These are phyloP conservation scores for Drosophila erecta DNA, from an alignment of 1,140 invertebrate genomes.

Conservation along the genomic window DNA sequence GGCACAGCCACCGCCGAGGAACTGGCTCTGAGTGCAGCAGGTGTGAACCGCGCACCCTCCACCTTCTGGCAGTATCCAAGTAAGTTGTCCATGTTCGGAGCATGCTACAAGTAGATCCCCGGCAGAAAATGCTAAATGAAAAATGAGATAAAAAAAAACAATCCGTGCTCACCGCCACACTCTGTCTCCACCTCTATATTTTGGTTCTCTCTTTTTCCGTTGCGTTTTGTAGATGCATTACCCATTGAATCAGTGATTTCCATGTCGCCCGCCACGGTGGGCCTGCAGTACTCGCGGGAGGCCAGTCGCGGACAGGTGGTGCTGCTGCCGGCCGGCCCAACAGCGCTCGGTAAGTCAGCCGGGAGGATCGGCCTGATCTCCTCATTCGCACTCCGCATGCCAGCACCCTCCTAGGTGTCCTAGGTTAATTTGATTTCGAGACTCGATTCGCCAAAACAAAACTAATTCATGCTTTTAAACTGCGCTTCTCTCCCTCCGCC, in stretches of 20 bases:
- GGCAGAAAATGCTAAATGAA: background rate
- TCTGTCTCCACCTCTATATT: conserved; percentile 40
- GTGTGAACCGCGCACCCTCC: conserved; percentile 85
- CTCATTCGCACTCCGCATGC: conserved; percentile 36
- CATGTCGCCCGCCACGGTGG: conserved; percentile 88
- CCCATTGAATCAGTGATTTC: conserved; percentile 89
- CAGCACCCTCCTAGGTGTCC: conserved; percentile 34
- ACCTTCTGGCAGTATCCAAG: conserved; percentile 91
- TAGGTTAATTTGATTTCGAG: conserved; percentile 58
- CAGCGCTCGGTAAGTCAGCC: conserved; percentile 84
- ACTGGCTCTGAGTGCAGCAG: conserved; percentile 67
- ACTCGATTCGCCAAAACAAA: conserved; percentile 48
- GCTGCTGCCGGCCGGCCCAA: conserved; percentile 88
- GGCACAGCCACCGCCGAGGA: conserved; percentile 76
- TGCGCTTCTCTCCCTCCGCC: conserved; percentile 66
- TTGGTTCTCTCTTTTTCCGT: conserved; percentile 71
- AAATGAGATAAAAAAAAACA: background rate
- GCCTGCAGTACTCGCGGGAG: conserved; percentile 93
- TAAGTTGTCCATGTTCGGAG: conserved; percentile 82
- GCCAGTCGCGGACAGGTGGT: conserved; percentile 92
- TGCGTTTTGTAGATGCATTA: conserved; percentile 86
- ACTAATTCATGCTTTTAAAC: conserved; percentile 83
- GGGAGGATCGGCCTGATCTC: conserved; percentile 17
- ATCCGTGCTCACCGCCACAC: conserved; percentile 11
- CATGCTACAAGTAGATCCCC: conserved; percentile 1